Conservation (phyloP, 23 tunicate genomes). For the Trididemnum clinides region DNA sequence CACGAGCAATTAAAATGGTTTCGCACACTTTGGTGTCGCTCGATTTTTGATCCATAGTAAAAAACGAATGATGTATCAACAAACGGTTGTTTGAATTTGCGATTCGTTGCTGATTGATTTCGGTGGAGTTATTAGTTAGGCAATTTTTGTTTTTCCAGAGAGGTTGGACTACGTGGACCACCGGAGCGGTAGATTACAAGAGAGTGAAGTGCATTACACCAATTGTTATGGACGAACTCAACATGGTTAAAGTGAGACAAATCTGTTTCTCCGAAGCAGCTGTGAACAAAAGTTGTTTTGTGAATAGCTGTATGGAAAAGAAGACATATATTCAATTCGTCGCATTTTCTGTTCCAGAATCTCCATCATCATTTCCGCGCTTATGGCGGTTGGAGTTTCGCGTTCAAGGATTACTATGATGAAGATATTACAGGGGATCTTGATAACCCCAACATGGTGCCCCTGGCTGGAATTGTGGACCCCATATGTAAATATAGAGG, state of each 20-base stretch:
- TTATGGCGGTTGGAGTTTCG: conserved; percentile 95
- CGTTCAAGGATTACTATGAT: conserved; percentile 84
- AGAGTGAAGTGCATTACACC: conserved; percentile 91
- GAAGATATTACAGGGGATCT: conserved; percentile 84
- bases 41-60: no score
- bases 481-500: conserved; percentile 77
- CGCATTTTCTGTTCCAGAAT: conserved; percentile 36
- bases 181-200: conserved; percentile 86
- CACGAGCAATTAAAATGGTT: no score
- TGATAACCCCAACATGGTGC: conserved; percentile 81
- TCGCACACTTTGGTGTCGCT: no score
- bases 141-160: conserved; percentile 36
- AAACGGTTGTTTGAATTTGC: no score
- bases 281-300: no score
- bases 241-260: conserved; percentile 82
- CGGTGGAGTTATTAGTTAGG: no score
- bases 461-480: conserved; percentile 85
- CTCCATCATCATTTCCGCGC: conserved; percentile 97
- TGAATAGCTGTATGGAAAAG: no score
- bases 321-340: no score
- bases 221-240: conserved; percentile 88
- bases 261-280: no score
- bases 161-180: conserved; percentile 98
- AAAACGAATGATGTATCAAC: no score
- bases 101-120: no score